Conservation (phyloP, 2,888 invertebrate species). For the Cotesia congregata region DNA sequence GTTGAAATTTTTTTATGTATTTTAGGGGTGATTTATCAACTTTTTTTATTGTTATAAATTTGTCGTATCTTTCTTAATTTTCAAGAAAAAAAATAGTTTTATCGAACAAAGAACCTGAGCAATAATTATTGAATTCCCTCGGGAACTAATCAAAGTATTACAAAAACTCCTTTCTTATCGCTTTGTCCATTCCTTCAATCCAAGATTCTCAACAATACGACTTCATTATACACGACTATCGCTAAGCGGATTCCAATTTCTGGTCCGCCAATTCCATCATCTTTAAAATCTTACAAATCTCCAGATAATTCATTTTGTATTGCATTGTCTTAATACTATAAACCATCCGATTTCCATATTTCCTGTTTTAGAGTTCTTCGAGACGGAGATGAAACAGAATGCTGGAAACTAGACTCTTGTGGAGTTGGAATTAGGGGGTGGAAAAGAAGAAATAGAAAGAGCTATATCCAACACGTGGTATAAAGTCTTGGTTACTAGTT, state of each 20-base stretch:
- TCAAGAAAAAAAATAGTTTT: no score
- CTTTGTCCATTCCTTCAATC: not conserved
- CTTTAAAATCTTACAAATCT: not conserved
- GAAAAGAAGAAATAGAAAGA: not conserved
- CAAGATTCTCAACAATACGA: not conserved
- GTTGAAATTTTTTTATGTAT: no score
- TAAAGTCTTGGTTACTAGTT: conserved; percentile 26
- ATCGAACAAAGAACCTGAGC: not conserved
- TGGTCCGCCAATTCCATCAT: not conserved
- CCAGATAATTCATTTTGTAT: not conserved
- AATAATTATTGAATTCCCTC: not conserved
- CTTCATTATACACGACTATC: not conserved
- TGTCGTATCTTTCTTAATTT: no score
- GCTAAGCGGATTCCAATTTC: not conserved
- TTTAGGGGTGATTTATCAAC: no score
- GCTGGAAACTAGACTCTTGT: not conserved
- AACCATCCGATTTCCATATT: not conserved
- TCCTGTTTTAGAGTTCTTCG: not conserved
- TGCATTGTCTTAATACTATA: not conserved
- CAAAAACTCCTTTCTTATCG: not conserved
- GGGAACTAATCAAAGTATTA: not conserved
- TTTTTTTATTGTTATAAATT: no score
- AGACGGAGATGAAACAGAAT: not conserved
- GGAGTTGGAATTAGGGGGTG: not conserved
- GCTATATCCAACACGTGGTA: conserved; percentile 25